Base-by-base conservation (phyloP, 2,113 vertebrate genomes). In the Pluvialis apricaria region DNA sequence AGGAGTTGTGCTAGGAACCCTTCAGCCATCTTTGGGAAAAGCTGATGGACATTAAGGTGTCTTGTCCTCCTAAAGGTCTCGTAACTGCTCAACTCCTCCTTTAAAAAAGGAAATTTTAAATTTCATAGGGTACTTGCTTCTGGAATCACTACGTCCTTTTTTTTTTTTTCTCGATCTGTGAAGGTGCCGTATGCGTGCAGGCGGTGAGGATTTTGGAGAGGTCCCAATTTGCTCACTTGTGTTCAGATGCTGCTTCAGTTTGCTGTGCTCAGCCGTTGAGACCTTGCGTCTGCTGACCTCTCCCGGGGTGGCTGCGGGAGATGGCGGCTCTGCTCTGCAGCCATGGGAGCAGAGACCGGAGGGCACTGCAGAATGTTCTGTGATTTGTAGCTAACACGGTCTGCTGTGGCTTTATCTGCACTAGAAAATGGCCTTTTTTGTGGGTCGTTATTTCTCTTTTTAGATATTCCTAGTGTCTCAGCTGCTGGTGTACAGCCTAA, bases 271-370 rank as follows among this genome's bases (percentile, higher is more conserved):
- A 3, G 16, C 26, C 5, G 2, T 18, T 15, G 45, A 64, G 66
- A 17, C 51, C 15, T 68, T 38, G 21, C 34, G 22, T 70, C 65
- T 66, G 52, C 45, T 71, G 77, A 7, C 49, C 68, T 0, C 0
- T 62, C 55, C 80, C 1, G 0, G 20, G 78, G 8, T 4, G 17
- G 79, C 88, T 71, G 57, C 71, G 11, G 91, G 71, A 75, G 47
- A 60, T 58, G 62, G 79, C 66, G 38, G 78, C 85, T 38, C 44
- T 24, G 69, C 82, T 61, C 66, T n/a, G 42, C 82, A 61, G 38
- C 29, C 3, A 0, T 0, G 0, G 28, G 38, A 82, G 57, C 58
- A 13, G 19, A 17, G 45, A 32, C 25, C 2, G 1, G 44, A 61
- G 77, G n/a, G 60, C 11, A 4, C 42, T 38, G 66, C 20, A 24